Evolutionary conservation across 2,797 vertebrate species (phyloP), one percentile per base, ranked within the genome.

Genomic region (Otolemur crassicaudatus): DNA sequence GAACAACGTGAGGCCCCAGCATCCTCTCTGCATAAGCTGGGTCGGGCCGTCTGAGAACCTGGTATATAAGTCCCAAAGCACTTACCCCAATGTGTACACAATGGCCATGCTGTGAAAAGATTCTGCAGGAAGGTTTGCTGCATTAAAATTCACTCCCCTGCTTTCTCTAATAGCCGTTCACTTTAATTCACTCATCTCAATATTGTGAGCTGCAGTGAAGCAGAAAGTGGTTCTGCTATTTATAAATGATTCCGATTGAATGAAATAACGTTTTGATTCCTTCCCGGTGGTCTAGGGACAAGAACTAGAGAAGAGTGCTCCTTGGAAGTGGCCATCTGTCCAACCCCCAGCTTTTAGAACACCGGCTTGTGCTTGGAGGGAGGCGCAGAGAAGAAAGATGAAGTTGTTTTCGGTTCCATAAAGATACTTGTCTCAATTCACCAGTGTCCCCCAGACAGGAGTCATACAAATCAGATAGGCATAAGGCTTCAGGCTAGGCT

Each of bases 341-440:
- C 3, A 56, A 17, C 31, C 7, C 11, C 37, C 11, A 60, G 91
- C 53, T 60, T 94, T 82, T 75, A 70, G 69, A 63, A 49, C 12
- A 56, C 8, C 43, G 53, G 16, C 70, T 75, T 87, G 63, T 70
- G 46, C 65, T 87, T 91, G 79, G 25, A 80, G 69, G 61, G 34
- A 90, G 56, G 63, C 40, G 29, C 0, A 29, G 34, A 69, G 58
- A 83, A 70, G 61, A 85, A 94, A 82, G 86, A 61, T 11, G n/a
- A 72, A 95, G 58, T 58, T 40, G 77, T 94, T 97, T 95, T 96
- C 43, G 61, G 49, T 91, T 92, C 85, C 53, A 70, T 87, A 94
- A 88, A 96, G 91, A 85, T 83, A 92, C 86, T 96, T 93, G 91
- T 96, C 70, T 97, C 94, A 87, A 86, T 94, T 76, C 40, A 69